Conservation (phyloP, 2,888 invertebrate species). For the Neoscelio sp. region DNA sequence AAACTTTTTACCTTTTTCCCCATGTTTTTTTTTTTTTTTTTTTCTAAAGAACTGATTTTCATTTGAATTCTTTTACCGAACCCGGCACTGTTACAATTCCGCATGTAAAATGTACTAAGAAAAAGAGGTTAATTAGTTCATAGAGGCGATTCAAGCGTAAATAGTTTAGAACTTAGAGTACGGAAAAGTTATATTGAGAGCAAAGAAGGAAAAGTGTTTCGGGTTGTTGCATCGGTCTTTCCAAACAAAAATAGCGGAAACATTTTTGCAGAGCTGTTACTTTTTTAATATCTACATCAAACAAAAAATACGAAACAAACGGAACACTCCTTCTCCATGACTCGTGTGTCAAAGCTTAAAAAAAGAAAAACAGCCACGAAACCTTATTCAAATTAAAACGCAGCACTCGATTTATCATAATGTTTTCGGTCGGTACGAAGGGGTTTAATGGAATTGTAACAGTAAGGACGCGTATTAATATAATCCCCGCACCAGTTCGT, state of each 20-base stretch:
- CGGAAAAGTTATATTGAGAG: slow-evolving; percentile 42
- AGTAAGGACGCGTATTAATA: slow-evolving; percentile 24
- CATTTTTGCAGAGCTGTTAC: slow-evolving; percentile 34
- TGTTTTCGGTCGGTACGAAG: not conserved
- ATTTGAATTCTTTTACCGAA: slow-evolving; percentile 20
- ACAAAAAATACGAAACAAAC: slow-evolving; percentile 24
- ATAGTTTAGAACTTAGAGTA: slow-evolving; percentile 43
- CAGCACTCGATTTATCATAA: slow-evolving; percentile 1
- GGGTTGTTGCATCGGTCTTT: slow-evolving; percentile 23
- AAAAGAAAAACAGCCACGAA: not conserved
- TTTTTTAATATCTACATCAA: slow-evolving; percentile 25
- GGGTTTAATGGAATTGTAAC: slow-evolving; percentile 28
- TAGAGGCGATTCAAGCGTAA: slow-evolving; percentile 27
- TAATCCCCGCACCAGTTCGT: slow-evolving; percentile 10
- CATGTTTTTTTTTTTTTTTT: not conserved
- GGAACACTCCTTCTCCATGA: not conserved
- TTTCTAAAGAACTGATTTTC: slow-evolving; percentile 27
- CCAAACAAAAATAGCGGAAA: slow-evolving; percentile 22
- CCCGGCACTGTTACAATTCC: slow-evolving; percentile 16
- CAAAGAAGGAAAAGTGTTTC: slow-evolving; percentile 32
- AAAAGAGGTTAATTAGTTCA: slow-evolving; percentile 51
- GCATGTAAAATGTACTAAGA: slow-evolving; percentile 34
- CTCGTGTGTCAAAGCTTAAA: not conserved
- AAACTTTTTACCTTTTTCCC: slow-evolving; percentile 7
- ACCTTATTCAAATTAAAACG: slow-evolving; percentile 9